A percentile compares a stretch with the other conserved stretches of the same genome.
These are phyloP conservation scores for Thaleichthys pacificus DNA, from an alignment of 2,797 vertebrate genomes.

Conservation along the genomic window DNA sequence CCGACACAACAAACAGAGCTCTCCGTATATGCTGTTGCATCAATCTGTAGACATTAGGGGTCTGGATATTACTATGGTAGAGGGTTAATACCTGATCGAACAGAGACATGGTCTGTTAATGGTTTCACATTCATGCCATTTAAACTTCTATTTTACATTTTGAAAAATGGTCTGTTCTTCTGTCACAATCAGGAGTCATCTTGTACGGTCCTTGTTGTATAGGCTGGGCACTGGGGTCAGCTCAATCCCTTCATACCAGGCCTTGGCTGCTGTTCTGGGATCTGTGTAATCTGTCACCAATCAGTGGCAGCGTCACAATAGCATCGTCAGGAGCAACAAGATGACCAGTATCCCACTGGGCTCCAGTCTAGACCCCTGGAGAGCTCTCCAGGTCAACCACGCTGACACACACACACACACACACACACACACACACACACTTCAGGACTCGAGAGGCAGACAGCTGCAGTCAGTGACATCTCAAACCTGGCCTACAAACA, in stretches of 20 bases:
- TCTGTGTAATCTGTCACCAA: slow-evolving; percentile 15
- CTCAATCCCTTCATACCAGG: slow-evolving; percentile 3
- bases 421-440: slow-evolving; percentile 5
- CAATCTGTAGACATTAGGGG: not conserved
- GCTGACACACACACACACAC: not conserved
- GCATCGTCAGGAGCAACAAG: slow-evolving; percentile 17
- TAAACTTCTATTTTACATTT: too few relatives aligned
- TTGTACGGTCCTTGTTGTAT: not conserved
- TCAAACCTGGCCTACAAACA: not conserved
- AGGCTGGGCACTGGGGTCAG: not conserved
- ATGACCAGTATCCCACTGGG: slow-evolving; percentile 11
- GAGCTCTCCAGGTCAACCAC: not conserved
- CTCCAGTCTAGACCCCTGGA: not conserved
- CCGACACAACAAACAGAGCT: not conserved
- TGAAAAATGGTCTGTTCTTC: too few relatives aligned
- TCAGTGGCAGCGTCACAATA: slow-evolving; percentile 22
- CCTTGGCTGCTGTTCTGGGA: not conserved
- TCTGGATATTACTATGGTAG: not conserved
- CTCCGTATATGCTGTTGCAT: not conserved
- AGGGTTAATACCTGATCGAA: not conserved
- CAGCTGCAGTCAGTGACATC: not conserved
- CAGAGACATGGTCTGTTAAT: not conserved
- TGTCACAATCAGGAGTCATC: not conserved
- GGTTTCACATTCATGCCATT: not conserved
- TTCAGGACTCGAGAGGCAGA: not conserved